Conservation (phyloP, 1,140 invertebrate genomes). For the Sesamia nonagrioides region DNA sequence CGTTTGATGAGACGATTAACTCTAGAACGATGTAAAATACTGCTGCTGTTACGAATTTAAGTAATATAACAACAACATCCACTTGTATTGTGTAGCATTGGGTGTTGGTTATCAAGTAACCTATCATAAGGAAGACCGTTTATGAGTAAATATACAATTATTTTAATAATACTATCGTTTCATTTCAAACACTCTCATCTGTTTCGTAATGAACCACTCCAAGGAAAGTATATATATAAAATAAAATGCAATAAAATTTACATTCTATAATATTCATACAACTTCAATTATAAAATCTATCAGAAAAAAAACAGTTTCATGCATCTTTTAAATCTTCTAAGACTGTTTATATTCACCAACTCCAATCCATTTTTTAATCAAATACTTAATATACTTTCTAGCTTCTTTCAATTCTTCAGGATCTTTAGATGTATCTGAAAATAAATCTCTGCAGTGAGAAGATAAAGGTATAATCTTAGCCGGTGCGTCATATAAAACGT, state of each 20-base stretch:
- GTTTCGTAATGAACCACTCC: not conserved
- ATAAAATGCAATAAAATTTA: too few species aligned
- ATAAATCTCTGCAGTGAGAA: conserved; percentile 76
- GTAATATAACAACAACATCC: conserved; percentile 72
- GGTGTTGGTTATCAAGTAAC: conserved; percentile 84
- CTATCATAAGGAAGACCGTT: conserved; percentile 80
- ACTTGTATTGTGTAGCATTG: conserved; percentile 69
- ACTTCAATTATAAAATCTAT: not conserved
- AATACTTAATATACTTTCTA: conserved; percentile 69
- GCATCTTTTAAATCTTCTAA: not conserved
- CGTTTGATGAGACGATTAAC: not conserved
- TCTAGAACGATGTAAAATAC: conserved; percentile 22
- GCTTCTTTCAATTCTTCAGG: conserved; percentile 73
- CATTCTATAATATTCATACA: not conserved
- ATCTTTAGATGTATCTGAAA: conserved; percentile 62
- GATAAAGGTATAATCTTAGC: conserved; percentile 69
- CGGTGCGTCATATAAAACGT: conserved; percentile 72
- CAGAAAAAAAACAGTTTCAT: not conserved
- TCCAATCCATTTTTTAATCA: conserved; percentile 78
- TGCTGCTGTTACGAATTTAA: conserved; percentile 48
- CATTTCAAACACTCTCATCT: not conserved
- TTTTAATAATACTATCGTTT: conserved; percentile 65
- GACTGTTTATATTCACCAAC: conserved; percentile 57
- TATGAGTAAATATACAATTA: conserved; percentile 82
- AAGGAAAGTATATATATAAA: too few species aligned